Evolutionary conservation across 2,113 vertebrate genomes (phyloP), one percentile per base, ranked within the genome.

Genomic region (Malurus alboscapulatus): DNA sequence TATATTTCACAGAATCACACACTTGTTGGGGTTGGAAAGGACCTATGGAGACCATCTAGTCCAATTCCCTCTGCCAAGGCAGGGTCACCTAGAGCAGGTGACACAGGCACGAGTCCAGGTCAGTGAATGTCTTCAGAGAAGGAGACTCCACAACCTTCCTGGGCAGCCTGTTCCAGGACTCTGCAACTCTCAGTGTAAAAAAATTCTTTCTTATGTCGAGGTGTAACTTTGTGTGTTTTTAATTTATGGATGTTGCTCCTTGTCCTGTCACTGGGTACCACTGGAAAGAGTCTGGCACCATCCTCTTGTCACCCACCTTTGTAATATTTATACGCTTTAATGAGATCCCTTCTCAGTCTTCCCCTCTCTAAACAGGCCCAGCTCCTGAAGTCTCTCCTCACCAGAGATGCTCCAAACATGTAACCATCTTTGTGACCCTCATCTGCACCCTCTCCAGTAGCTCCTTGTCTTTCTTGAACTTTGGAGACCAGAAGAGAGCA

Each of bases 321-420:
- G 45, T 40, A 19, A 54, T 75, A 67, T 30, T 47, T 53, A 34
- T 15, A 34, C 8, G 20, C 10, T 14, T 59, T 40, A 47, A 40
- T 38, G 14, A 81, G 13, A 81, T 47, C n/a, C 12, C 6, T 45
- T 59, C 38, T 61, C 17, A 59, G 19, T 21, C n/a, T 59, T 53
- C 30, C 63, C 27, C 14, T 66, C 15, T 81, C 38, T 21, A 25
- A 74, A 67, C 10, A 74, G 13, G 9, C 1, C 6, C 16, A 67
- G n/a, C 6, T 74, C 13, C 45, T 6, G 18, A 26, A 80, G 51
- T 51, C 18, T 67, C 10, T 58, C 27, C 27, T 53, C 38, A 51
- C 15, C 61, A 66, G 32, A 58, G 36, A 58, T 32, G 51, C 12
- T 51, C 36, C 18, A 73, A n/a, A 48, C 4, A 10, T 0, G 0